These are phyloP conservation scores for Capromys pilorides DNA, from an alignment of 2,797 vertebrate species.

Conservation along the genomic window DNA sequence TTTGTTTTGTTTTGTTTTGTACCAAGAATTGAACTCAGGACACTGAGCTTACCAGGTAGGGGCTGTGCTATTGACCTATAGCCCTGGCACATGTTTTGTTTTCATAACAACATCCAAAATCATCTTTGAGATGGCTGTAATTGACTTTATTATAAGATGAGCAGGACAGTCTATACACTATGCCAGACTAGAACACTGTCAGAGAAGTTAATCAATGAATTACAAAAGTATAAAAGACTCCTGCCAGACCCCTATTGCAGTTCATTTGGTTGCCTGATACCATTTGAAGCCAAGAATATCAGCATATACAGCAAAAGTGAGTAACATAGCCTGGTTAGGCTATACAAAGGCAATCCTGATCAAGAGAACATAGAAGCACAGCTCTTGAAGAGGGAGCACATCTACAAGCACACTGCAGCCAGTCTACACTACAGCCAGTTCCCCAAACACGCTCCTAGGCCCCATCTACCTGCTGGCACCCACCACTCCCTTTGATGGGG, in stretches of 20 bases:
- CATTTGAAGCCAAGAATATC: slow-evolving; percentile 23
- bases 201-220: not conserved
- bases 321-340: not conserved
- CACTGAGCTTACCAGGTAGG: too few species aligned
- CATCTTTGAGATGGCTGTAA: not conserved
- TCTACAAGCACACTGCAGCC: not conserved
- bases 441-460: not conserved
- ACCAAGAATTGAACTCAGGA: too few species aligned
- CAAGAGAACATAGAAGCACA: not conserved
- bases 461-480: not conserved
- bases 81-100: not conserved
- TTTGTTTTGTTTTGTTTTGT: too few species aligned
- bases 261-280: too few species aligned
- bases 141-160: not conserved
- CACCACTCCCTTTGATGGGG: not conserved
- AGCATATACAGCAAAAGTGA: not conserved
- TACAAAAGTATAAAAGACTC: not conserved
- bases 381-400: not conserved
- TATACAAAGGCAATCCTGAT: not conserved
- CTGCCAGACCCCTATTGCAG: not conserved
- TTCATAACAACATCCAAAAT: not conserved
- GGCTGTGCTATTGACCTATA: too few species aligned
- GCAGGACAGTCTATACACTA: not conserved
- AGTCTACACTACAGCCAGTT: not conserved
- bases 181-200: not conserved